phyloP scores from a whole-genome alignment of 2,888 invertebrate species.

The Caenorhabditis sp. region DNA sequence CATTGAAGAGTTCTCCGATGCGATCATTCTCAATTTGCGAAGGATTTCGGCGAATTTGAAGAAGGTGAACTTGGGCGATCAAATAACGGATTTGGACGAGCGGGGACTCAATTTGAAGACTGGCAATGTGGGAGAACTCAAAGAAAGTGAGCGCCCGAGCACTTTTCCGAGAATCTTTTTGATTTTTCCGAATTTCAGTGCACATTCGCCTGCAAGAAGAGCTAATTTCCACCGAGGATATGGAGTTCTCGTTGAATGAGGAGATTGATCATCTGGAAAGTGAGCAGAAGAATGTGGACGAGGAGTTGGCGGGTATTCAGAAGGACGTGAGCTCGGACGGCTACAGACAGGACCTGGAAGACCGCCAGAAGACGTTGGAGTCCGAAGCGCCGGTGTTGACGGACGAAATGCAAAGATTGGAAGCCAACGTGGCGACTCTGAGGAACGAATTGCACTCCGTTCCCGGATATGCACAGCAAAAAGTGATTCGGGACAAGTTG shows the following conservation, averaged over 20 bases:
- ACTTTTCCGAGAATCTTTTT: not conserved
- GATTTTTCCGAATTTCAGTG: constrained; percentile 59
- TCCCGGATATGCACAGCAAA: constrained; percentile 51
- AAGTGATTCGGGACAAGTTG: constrained; percentile 13
- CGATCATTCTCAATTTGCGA: constrained; percentile 60
- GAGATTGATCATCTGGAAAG: constrained; percentile 59
- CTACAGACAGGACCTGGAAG: constrained; percentile 55
- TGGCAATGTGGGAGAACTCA: constrained; percentile 35
- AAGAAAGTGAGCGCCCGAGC: constrained; percentile 17
- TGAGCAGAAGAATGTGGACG: constrained; percentile 15
- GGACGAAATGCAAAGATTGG: constrained; percentile 49
- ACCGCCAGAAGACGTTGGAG: constrained; percentile 34
- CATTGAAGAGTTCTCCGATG: constrained; percentile 61
- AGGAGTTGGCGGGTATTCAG: constrained; percentile 37
- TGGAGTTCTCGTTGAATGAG: constrained; percentile 62
- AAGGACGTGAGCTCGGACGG: constrained; percentile 3
- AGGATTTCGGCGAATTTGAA: constrained; percentile 64
- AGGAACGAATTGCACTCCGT: constrained; percentile 41
- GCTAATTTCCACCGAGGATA: constrained; percentile 67
- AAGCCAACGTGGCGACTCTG: constrained; percentile 25
- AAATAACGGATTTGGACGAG: constrained; percentile 54
- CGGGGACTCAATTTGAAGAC: constrained; percentile 39
- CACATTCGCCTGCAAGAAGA: constrained; percentile 76
- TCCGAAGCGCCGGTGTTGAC: constrained; percentile 41
- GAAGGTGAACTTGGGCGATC: constrained; percentile 55